Conservation (phyloP, 2,888 invertebrate genomes). For the Caenorhabditis wallacei region DNA sequence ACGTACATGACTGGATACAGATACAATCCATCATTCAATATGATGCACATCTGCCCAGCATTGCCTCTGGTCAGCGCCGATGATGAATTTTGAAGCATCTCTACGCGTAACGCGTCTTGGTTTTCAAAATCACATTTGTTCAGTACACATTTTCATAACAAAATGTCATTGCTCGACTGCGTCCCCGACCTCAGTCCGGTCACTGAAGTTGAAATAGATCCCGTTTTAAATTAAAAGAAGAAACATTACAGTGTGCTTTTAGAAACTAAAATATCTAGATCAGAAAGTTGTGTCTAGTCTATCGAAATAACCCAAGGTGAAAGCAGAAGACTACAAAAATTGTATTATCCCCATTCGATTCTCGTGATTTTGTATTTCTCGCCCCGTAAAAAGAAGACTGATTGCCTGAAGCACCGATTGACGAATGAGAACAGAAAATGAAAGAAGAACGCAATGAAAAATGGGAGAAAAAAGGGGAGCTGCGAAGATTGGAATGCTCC, state of each 20-base stretch:
- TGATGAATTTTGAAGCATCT: slow-evolving; percentile 63
- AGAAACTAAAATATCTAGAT: no score
- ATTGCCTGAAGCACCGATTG: slow-evolving; percentile 1
- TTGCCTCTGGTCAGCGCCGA: slow-evolving; percentile 22
- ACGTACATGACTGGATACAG: slow-evolving; percentile 51
- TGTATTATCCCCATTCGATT: background rate
- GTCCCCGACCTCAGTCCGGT: slow-evolving; percentile 5
- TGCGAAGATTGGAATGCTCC: slow-evolving; percentile 20
- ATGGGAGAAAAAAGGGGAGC: slow-evolving; percentile 31
- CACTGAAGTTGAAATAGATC: background rate
- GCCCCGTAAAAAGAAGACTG: background rate
- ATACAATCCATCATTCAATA: slow-evolving; percentile 65
- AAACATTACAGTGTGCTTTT: no score
- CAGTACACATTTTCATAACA: slow-evolving; percentile 12
- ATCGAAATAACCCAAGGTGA: no score
- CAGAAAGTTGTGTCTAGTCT: no score
- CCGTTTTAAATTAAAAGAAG: background rate
- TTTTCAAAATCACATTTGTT: slow-evolving; percentile 60
- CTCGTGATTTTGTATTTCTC: slow-evolving; percentile 16
- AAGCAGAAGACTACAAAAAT: no score
- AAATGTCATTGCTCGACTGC: slow-evolving; percentile 32
- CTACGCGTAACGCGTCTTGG: slow-evolving; percentile 37
- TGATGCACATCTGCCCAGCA: slow-evolving; percentile 64
- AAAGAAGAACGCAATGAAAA: slow-evolving; percentile 39
- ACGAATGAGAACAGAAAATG: slow-evolving; percentile 14